These are phyloP conservation scores for Thalpophila matura DNA, from an alignment of 2,888 invertebrate species.

Conservation along the genomic window DNA sequence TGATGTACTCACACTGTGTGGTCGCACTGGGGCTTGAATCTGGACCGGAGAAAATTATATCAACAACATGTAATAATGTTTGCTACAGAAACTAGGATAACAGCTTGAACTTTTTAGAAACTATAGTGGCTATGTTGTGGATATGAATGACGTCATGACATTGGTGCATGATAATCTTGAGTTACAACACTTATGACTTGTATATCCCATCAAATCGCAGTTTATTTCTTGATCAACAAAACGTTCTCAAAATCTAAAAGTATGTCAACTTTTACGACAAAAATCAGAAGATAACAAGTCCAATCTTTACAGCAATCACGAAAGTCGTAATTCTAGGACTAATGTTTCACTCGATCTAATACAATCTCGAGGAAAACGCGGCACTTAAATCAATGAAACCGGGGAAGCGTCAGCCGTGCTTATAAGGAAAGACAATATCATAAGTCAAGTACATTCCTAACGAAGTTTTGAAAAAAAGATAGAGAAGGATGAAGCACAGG, in stretches of 20 bases:
- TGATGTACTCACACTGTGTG: conserved; percentile 95
- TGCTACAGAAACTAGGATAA: neutral
- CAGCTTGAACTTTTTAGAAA: neutral
- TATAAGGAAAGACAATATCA: conserved; percentile 50
- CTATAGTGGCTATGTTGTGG: neutral
- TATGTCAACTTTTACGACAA: conserved; percentile 4
- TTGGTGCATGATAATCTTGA: neutral
- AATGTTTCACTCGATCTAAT: conserved; percentile 33
- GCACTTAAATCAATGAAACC: conserved; percentile 50
- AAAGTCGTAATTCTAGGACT: conserved; percentile 27
- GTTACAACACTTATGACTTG: neutral
- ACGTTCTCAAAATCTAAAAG: neutral
- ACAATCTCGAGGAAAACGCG: conserved; percentile 24
- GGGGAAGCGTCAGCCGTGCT: conserved; percentile 35
- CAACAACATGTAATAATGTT: conserved; percentile 18
- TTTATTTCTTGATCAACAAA: neutral
- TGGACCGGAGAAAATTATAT: conserved; percentile 51
- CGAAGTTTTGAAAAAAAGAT: conserved; percentile 52
- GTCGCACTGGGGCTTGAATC: conserved; percentile 90
- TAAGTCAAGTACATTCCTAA: conserved; percentile 47
- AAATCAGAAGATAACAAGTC: conserved; percentile 16
- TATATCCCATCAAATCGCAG: neutral
- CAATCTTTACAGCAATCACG: conserved; percentile 34
- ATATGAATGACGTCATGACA: neutral
- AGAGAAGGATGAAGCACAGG: conserved; percentile 35